Conservation (phyloP, 2,113 vertebrate genomes). For the Ammodytes dubius region DNA sequence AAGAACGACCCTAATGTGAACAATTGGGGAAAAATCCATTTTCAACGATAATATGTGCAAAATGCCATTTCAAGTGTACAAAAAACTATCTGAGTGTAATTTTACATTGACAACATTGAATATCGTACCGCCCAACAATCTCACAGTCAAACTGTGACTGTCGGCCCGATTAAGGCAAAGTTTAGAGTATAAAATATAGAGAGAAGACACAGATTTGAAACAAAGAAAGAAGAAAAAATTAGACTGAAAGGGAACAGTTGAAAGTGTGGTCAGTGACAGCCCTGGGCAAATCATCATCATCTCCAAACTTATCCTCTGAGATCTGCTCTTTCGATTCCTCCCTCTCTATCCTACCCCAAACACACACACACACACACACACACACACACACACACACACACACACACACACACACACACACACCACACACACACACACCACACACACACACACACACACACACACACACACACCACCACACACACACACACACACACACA, state of each 20-base stretch:
- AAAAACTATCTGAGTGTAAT: background rate
- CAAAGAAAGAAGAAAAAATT: slow-evolving; percentile 19
- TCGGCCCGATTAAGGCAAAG: no score
- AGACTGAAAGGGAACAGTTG: slow-evolving; percentile 10
- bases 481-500: slow-evolving; percentile 13
- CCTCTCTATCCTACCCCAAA: background rate
- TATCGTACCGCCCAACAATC: no score
- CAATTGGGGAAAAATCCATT: background rate
- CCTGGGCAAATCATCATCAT: slow-evolving; percentile 60
- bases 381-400: background rate
- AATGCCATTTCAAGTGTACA: background rate
- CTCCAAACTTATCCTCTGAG: slow-evolving; percentile 61
- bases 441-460: slow-evolving; percentile 17
- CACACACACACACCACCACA: background rate
- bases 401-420: background rate
- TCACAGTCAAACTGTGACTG: no score
- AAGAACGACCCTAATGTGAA: background rate
- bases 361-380: background rate
- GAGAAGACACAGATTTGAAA: slow-evolving; percentile 22
- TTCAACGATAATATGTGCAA: background rate
- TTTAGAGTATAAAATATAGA: no score
- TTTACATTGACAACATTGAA: background rate
- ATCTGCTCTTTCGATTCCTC: slow-evolving; percentile 3
- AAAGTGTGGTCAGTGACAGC: slow-evolving; percentile 51
- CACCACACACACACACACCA: slow-evolving; percentile 11